Evolutionary conservation across 2,113 vertebrate genomes (phyloP), one percentile per base, ranked within the genome.

Genomic region (Trematocara nigrifrons): DNA sequence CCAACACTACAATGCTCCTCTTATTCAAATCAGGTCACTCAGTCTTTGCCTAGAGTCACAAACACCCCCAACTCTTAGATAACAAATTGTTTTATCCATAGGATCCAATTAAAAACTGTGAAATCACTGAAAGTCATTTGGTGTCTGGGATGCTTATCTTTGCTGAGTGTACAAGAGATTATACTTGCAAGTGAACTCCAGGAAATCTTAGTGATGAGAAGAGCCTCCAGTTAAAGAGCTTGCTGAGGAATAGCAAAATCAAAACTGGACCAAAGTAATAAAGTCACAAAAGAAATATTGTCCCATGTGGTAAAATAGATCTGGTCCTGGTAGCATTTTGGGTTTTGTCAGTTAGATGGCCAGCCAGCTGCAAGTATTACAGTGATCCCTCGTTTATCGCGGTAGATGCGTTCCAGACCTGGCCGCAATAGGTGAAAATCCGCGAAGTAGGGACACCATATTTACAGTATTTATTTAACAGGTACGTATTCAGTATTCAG

Each of bases 91-190:
- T 93, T 93, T 91, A 93, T 94, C 90, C 91, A 92, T 85, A 93
- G 83, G 86, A 94, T 93, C 86, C 92, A 95, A 95, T 95, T 94
- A 95, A 94, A 94, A 94, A 88, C 86, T 91, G 91, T 93, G 90
- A 95, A 94, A 93, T 93, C 88, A 88, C 77, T 51, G 52, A 87
- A 92, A 91, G 89, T 89, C 49, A 90, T 94, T 94, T 93, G 80
- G 85, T 90, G 87, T 90, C 82, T 90, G 86, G 80, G 91, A 93
- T 92, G 76, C 83, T 94, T 90, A 93, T 94, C 92, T 84, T 57
- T 64, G 71, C 64, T 76, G 85, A 94, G 86, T 81, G 80, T 66
- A 90, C 81, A 89, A 86, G 79, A 35, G 87, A 93, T 95, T 93
- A 90, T 66, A 89, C 79, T 90, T 91, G 26, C 56, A 83, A 88